These are phyloP conservation scores for Sebastes cheni DNA, from an alignment of 2,797 vertebrate genomes.

Conservation along the genomic window DNA sequence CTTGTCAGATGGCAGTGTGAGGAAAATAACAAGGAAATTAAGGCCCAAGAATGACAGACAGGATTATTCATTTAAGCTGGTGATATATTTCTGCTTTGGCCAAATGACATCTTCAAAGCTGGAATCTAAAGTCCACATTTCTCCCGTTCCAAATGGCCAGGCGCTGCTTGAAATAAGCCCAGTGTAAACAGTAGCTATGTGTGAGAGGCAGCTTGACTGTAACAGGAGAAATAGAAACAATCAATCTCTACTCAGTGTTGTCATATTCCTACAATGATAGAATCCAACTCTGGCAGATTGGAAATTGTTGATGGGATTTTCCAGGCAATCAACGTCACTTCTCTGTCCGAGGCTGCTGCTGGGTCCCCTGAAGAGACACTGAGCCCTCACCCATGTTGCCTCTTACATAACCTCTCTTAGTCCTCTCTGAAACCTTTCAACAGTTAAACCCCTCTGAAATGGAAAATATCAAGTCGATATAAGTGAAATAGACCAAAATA, in stretches of 20 bases:
- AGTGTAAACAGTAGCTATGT: slow-evolving; percentile 2
- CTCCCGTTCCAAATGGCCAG: background rate
- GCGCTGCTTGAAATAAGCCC: background rate
- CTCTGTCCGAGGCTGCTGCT: background rate
- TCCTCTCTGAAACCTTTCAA: background rate
- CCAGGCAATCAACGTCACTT: background rate
- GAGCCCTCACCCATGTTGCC: background rate
- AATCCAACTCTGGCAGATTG: slow-evolving; percentile 14
- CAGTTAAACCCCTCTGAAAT: background rate
- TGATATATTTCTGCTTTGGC: background rate
- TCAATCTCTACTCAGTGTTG: slow-evolving; percentile 1
- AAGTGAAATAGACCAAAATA: background rate
- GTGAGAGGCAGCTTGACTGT: background rate
- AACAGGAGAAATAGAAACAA: slow-evolving; percentile 14
- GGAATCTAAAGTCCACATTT: slow-evolving; percentile 1
- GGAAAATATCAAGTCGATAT: background rate
- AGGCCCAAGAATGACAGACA: background rate
- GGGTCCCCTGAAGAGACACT: background rate
- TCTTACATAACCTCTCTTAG: background rate
- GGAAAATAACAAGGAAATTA: slow-evolving; percentile 6
- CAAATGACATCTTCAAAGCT: background rate
- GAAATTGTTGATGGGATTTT: slow-evolving; percentile 43
- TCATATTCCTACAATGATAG: slow-evolving; percentile 10
- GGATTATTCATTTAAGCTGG: slow-evolving; percentile 1
- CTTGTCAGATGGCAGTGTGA: background rate